Evolutionary conservation across 2,113 vertebrate genomes (phyloP).

Genomic region (Balaeniceps rex): DNA sequence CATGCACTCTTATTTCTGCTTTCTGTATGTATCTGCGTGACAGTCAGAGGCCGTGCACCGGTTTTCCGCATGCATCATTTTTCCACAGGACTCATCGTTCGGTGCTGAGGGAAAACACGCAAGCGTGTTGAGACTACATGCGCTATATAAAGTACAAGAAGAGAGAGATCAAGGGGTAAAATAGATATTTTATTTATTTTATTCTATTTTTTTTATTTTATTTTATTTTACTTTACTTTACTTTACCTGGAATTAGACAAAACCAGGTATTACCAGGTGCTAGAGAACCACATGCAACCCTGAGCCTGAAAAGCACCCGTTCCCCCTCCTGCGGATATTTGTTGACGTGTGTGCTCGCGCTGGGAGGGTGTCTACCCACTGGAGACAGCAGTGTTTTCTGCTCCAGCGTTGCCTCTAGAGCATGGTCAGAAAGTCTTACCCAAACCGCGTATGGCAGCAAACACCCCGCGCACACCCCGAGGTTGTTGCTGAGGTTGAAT

Average conservation of each 20-base stretch:
- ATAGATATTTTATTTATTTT: background rate
- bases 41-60: fast-evolving
- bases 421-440: too few relatives aligned
- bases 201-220: background rate
- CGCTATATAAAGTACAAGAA: background rate
- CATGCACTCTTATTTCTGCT: background rate
- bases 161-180: background rate
- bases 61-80: background rate
- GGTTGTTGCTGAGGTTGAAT: background rate
- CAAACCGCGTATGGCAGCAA: background rate
- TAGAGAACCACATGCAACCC: background rate
- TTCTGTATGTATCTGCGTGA: background rate
- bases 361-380: background rate
- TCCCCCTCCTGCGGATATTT: background rate
- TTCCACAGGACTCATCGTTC: background rate
- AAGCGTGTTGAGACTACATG: fast-evolving
- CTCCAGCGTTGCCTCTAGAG: background rate
- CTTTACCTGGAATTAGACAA: background rate
- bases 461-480: background rate
- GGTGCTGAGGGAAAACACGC: background rate
- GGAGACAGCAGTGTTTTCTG: background rate
- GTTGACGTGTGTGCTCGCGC: fast-evolving
- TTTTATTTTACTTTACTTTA: background rate
- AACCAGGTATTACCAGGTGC: background rate
- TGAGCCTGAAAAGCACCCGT: background rate